phyloP scores from a whole-genome alignment of 2,113 vertebrate genomes.

The Papio anubis region DNA sequence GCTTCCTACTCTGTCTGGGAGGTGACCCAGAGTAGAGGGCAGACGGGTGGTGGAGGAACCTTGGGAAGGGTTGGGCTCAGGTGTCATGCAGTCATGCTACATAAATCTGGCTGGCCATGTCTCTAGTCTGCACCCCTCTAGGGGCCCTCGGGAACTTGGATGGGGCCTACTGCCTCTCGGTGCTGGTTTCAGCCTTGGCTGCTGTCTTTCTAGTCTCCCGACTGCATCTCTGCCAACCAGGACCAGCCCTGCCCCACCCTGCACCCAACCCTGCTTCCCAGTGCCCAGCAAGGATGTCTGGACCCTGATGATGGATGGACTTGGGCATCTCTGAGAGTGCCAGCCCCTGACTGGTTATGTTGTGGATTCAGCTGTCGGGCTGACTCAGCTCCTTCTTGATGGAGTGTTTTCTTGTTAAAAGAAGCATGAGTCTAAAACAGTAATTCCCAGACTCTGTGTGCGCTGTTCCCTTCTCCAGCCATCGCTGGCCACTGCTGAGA shows the following conservation, averaged over 20 bases:
- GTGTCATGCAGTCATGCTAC: accelerated
- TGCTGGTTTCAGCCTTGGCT: not conserved
- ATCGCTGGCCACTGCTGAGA: accelerated
- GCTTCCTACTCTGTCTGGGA: not conserved
- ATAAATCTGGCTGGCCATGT: accelerated
- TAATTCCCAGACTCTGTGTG: no score
- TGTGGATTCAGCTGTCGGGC: not conserved
- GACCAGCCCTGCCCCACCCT: not conserved
- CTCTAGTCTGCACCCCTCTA: not conserved
- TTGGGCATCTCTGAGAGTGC: not conserved
- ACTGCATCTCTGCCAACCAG: not conserved
- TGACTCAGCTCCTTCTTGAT: not conserved
- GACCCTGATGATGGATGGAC: not conserved
- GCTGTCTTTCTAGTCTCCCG: not conserved
- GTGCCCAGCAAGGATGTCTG: not conserved
- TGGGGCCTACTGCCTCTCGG: not conserved
- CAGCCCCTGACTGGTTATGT: not conserved
- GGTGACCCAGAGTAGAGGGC: not conserved
- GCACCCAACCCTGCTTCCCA: not conserved
- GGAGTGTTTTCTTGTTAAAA: not conserved
- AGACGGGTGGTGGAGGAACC: not conserved
- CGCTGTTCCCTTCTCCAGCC: no score
- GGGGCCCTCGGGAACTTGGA: not conserved
- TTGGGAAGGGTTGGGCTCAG: not conserved
- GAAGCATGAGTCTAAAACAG: not conserved